Base-by-base conservation (phyloP, 30 jellyfish, hydroid and myxozoan species). In the Turritopsis dohrnii region DNA sequence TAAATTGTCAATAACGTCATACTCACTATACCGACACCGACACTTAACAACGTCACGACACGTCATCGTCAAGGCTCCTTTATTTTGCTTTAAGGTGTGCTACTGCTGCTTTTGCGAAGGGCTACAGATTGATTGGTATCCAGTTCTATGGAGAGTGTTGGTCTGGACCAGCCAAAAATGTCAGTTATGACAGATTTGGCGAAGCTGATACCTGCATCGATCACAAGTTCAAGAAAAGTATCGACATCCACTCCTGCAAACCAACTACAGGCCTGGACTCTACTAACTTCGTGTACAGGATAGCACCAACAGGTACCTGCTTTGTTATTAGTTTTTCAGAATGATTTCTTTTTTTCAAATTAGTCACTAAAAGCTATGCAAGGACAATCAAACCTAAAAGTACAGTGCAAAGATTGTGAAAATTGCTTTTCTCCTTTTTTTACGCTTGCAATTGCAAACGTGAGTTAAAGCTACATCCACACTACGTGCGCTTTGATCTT, bases 81-180 rank as follows among this genome's bases (percentile, higher is more conserved):
- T 41, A 5, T 3, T 41, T 13, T 41, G 5, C 60, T 41, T 41
- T 41, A 18, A 89, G 96, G 65, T 89, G 96, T 72, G 96, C 96
- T 19, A 86, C 85, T 54, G 76, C 52, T 53, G 93, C 96, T 17
- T 81, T 89, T 81, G 73, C 71, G n/a, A 71, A 81, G 73, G 96
- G 96, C 21, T 85, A 80, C 84, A 81, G 84, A 65, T 71, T 85
- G 73, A 89, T 89, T 29, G 96, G 94, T 72, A 85, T 89, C 8
- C 96, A 89, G 24, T 89, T 71, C 65, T 89, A 81, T 28, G 96
- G 96, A 75, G 96, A 89, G 76, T 89, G 96, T 74, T 89, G 92
- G 90, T 84, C 96, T 19, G 91, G 96, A 13, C 88, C 88, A 27
- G 84, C 28, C 1, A 84, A 89, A 21, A 93, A 89, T 75, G 23